These are phyloP conservation scores for Desmophyllum pertusum DNA, from an alignment of 92 coral and sea anemone species.

Conservation along the genomic window DNA sequence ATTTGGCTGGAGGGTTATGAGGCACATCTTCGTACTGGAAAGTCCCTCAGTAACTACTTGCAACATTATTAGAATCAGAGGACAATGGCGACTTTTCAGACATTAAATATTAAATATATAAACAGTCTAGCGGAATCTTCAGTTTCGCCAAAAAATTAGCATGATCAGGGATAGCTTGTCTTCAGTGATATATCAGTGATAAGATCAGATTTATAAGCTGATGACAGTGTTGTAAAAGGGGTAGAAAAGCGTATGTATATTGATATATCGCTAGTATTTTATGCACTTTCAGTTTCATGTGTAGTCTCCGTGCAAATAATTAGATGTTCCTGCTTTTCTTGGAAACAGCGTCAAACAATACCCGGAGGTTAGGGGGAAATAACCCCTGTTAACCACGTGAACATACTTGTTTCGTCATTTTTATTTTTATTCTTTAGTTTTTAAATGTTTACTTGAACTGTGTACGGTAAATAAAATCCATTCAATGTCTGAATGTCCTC, in stretches of 20 bases:
- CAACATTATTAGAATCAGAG: conserved; percentile 33
- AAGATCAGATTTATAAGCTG: neutral
- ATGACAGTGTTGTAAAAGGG: neutral
- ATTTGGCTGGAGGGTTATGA: conserved; percentile 93
- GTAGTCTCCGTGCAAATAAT: neutral
- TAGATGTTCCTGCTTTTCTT: conserved; percentile 4
- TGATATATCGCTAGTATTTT: neutral
- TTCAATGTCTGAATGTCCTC: neutral
- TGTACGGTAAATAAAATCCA: neutral
- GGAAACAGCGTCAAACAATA: neutral
- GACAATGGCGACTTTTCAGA: too few species aligned
- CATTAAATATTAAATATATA: neutral
- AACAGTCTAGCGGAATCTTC: neutral
- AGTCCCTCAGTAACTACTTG: conserved; percentile 52
- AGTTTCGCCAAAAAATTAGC: neutral
- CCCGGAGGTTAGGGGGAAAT: too few species aligned
- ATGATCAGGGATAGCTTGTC: neutral
- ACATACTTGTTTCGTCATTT: too few species aligned
- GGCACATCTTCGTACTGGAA: conserved; percentile 71
- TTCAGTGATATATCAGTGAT: neutral
- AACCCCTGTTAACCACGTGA: too few species aligned
- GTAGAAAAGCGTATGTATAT: neutral
- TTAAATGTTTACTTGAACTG: neutral
- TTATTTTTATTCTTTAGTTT: too few species aligned
- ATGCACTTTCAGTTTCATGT: neutral